Evolutionary conservation across 64 coral and sea anemone species (phyloP).

Genomic region (Cladopsammia gracilis): DNA sequence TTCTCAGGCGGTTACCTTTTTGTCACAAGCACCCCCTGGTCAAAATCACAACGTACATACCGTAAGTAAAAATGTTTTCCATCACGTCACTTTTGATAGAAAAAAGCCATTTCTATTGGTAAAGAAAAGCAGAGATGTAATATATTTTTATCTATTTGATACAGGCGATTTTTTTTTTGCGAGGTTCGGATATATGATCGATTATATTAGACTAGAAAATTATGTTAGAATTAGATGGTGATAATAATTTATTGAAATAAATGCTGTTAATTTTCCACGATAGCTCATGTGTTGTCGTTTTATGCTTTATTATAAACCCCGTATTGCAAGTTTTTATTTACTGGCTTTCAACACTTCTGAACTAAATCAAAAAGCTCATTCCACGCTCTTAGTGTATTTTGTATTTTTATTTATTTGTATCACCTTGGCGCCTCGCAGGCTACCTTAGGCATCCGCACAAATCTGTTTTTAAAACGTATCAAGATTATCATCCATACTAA

Average conservation of each 20-base stretch:
- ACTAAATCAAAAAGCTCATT: too few relatives aligned
- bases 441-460: too few relatives aligned
- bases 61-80: background rate
- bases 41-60: background rate
- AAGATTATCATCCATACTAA: too few relatives aligned
- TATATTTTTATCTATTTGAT: conserved; percentile 57
- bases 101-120: background rate
- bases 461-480: too few relatives aligned
- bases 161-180: background rate
- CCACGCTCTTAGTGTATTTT: too few relatives aligned
- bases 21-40: too few relatives aligned
- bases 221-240: conserved; percentile 1
- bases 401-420: too few relatives aligned
- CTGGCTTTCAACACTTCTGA: too few relatives aligned
- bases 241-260: conserved; percentile 1
- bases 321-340: too few relatives aligned
- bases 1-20: too few relatives aligned
- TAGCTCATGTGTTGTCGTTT: background rate
- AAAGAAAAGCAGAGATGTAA: conserved; percentile 4
- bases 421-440: too few relatives aligned
- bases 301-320: background rate
- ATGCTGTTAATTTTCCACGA: background rate
- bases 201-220: background rate
- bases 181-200: background rate
- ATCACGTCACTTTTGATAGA: background rate